Evolutionary conservation across 2,888 invertebrate genomes (phyloP).

Genomic region (Eupithecia tripunctaria): DNA sequence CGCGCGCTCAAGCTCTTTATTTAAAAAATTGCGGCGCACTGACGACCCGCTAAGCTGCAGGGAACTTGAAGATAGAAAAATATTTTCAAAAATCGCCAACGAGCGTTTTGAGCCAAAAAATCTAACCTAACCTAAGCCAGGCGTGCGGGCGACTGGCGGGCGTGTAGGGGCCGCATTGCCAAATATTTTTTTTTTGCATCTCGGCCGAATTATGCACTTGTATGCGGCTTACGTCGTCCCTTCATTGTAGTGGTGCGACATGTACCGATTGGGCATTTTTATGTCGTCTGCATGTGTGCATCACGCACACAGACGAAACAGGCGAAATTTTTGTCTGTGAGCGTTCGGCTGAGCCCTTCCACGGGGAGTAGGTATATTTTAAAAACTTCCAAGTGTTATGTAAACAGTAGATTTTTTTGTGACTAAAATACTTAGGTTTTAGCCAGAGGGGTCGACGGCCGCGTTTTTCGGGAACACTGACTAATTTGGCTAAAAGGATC

Average conservation of each 20-base stretch:
- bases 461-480: conserved; percentile 82
- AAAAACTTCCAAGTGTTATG: conserved; percentile 79
- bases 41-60: conserved; percentile 67
- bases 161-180: conserved; percentile 85
- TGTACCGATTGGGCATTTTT: conserved; percentile 82
- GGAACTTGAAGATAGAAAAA: conserved; percentile 72
- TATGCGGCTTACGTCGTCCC: conserved; percentile 84
- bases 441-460: conserved; percentile 76
- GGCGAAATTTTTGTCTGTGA: conserved; percentile 75
- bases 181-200: conserved; percentile 85
- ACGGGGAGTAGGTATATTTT: conserved; percentile 69
- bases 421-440: conserved; percentile 80
- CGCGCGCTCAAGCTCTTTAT: conserved; percentile 69
- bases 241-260: conserved; percentile 84
- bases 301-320: conserved; percentile 69
- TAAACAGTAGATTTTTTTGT: conserved; percentile 75
- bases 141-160: conserved; percentile 84
- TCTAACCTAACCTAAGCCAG: conserved; percentile 85
- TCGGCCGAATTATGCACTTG: conserved; percentile 85
- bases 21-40: conserved; percentile 77
- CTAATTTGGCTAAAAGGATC: conserved; percentile 77
- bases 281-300: conserved; percentile 73
- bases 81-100: conserved; percentile 80
- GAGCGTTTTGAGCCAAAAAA: conserved; percentile 84
- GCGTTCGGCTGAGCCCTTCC: conserved; percentile 73